A percentile compares a stretch with the other conserved stretches of the same genome.
phyloP scores from a whole-genome alignment of 2,888 invertebrate genomes.

The Drosophila meridiana region DNA sequence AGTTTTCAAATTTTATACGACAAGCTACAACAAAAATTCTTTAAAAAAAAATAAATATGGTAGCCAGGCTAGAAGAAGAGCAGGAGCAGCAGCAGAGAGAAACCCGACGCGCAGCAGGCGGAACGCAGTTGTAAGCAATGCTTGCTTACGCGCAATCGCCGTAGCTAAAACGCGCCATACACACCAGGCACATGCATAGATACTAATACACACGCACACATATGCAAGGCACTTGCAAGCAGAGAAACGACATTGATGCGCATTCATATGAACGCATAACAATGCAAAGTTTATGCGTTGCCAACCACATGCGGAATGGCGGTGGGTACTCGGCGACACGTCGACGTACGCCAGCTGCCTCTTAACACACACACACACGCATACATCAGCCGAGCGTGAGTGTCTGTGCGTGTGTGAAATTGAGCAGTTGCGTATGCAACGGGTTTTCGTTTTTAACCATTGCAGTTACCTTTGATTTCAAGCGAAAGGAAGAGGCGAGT shows the following conservation, averaged over 20 bases:
- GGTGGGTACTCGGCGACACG: constrained; percentile 2
- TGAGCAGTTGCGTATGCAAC: constrained; percentile 72
- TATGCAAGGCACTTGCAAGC: constrained; percentile 29
- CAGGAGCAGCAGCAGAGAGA: neutral
- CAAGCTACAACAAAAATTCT: constrained; percentile 46
- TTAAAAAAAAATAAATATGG: constrained; percentile 6
- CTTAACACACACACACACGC: constrained; percentile 9
- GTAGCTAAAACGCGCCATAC: constrained; percentile 52
- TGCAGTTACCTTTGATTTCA: constrained; percentile 79
- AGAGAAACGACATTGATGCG: constrained; percentile 60
- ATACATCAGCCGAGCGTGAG: constrained; percentile 11
- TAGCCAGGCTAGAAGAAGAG: constrained; percentile 16
- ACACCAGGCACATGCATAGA: constrained; percentile 22
- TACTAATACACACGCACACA: neutral
- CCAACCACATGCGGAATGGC: constrained; percentile 26
- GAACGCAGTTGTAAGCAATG: constrained; percentile 37
- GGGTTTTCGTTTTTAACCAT: constrained; percentile 55
- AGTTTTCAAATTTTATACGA: constrained; percentile 82
- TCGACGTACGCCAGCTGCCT: constrained; percentile 42
- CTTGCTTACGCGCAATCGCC: constrained; percentile 65
- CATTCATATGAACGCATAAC: constrained; percentile 74
- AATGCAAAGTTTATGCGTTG: constrained; percentile 79
- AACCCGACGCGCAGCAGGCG: neutral
- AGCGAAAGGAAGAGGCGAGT: constrained; percentile 2
- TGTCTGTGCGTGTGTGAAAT: constrained; percentile 18